Conservation (phyloP, 2,888 invertebrate genomes). For the Diarsia mendica region DNA sequence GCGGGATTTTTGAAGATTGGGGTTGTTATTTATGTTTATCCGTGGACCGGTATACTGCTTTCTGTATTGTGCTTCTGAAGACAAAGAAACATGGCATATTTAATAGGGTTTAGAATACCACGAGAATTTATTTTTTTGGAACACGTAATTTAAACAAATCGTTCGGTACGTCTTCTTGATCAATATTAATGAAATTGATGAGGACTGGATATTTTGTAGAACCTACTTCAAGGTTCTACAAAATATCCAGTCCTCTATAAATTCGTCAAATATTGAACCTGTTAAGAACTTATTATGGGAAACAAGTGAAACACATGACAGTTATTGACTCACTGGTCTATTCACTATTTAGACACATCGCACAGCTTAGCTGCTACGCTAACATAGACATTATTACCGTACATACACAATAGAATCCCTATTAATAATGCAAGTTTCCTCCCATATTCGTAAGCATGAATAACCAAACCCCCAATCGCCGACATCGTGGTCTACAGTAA, state of each 20-base stretch:
- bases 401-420: no score
- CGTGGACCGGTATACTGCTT: not conserved
- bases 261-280: no score
- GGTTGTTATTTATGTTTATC: constrained; percentile 20
- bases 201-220: no score
- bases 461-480: constrained; percentile 8
- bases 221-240: no score
- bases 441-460: constrained; percentile 5
- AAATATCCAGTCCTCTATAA: no score
- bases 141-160: not conserved
- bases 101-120: not conserved
- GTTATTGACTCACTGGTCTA: no score
- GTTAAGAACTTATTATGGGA: no score
- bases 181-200: not conserved
- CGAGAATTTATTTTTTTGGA: not conserved
- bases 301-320: no score
- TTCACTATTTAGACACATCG: no score
- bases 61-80: constrained; percentile 2
- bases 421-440: not conserved
- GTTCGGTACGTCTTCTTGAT: not conserved
- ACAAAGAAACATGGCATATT: not conserved
- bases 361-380: no score
- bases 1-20: constrained; percentile 22
- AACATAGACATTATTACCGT: no score
- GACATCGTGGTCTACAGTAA: not conserved